Evolutionary conservation across 1,140 invertebrate species (phyloP).

Genomic region (Plectus sambesii): DNA sequence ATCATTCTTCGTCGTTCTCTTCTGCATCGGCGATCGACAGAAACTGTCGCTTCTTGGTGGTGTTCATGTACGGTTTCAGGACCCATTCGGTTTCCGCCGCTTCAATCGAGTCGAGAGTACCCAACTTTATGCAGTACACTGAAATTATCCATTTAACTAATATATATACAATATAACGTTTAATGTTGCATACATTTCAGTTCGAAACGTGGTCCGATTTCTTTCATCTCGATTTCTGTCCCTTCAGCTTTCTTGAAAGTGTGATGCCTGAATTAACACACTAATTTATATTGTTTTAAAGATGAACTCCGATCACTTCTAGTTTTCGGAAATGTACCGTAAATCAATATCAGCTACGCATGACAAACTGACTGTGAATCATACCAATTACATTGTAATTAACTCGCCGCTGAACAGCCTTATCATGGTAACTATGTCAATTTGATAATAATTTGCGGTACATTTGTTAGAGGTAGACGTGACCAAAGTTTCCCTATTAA

Average conservation of each 20-base stretch:
- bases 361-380: no score
- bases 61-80: slow-evolving; percentile 90
- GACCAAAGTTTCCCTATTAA: no score
- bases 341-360: no score
- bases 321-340: neutral
- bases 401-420: no score
- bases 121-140: slow-evolving; percentile 90
- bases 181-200: slow-evolving; percentile 58
- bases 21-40: slow-evolving; percentile 47
- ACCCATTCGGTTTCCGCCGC: slow-evolving; percentile 90
- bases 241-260: slow-evolving; percentile 66
- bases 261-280: slow-evolving; percentile 62
- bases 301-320: no score
- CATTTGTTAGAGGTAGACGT: no score
- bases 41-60: slow-evolving; percentile 71
- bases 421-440: no score
- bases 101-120: slow-evolving; percentile 72
- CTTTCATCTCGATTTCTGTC: slow-evolving; percentile 68
- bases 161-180: slow-evolving; percentile 16
- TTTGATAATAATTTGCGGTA: no score
- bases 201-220: slow-evolving; percentile 90
- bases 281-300: no score
- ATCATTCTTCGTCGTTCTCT: slow-evolving; percentile 6
- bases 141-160: slow-evolving; percentile 35
- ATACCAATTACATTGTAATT: no score